Evolutionary conservation across 2,888 invertebrate genomes (phyloP).

Genomic region (Lordiphosa andalusiaca): DNA sequence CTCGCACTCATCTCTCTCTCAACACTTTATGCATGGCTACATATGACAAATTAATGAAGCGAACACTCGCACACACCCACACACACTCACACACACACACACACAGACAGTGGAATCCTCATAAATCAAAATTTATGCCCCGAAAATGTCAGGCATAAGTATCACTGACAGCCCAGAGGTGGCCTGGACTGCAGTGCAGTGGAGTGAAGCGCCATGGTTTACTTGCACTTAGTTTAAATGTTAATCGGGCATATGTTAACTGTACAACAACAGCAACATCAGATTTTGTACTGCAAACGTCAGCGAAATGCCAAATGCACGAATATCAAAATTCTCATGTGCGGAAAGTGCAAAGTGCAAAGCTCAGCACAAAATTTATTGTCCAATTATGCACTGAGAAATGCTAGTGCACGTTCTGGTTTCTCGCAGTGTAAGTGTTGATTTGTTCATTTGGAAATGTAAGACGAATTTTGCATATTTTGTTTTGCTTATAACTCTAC

Average conservation of each 20-base stretch:
- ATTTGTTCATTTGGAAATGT: too few relatives aligned
- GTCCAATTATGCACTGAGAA: too few relatives aligned
- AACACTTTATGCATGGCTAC: constrained; percentile 55
- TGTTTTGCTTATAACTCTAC: too few relatives aligned
- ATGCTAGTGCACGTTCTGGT: too few relatives aligned
- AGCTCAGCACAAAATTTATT: constrained; percentile 52
- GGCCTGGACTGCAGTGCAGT: background rate
- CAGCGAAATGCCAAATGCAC: constrained; percentile 50
- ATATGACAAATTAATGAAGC: constrained; percentile 71
- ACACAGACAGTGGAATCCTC: constrained; percentile 34
- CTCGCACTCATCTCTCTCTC: constrained; percentile 26
- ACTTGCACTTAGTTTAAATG: constrained; percentile 43
- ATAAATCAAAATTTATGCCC: constrained; percentile 63
- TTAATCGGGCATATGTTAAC: constrained; percentile 44
- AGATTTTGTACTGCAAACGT: constrained; percentile 42
- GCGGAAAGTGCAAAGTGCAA: constrained; percentile 38
- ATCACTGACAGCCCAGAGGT: constrained; percentile 44
- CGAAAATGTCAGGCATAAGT: constrained; percentile 44
- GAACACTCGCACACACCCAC: constrained; percentile 21
- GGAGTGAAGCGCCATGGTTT: background rate
- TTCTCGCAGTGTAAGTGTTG: too few relatives aligned
- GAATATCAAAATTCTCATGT: constrained; percentile 13
- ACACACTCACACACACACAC: constrained; percentile 4
- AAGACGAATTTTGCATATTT: too few relatives aligned
- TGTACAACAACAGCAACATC: constrained; percentile 15